Evolutionary conservation across 53 echinoderm and acorn worm genomes (phyloP).

Genomic region (Crossaster papposus): DNA sequence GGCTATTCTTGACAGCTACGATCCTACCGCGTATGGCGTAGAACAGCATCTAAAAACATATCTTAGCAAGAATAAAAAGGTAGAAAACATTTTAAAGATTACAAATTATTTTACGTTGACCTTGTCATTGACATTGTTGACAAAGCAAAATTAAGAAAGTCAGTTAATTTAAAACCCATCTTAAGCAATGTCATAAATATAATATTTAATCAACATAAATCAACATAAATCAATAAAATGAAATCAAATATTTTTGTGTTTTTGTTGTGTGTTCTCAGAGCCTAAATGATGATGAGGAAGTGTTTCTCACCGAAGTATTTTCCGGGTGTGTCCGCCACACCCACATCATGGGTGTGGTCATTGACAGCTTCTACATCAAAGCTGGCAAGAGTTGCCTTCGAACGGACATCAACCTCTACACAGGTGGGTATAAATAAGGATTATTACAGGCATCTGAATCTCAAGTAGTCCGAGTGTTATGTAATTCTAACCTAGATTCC

Average conservation of each 20-base stretch:
- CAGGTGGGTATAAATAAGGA: conserved; percentile 59
- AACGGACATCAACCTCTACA: conserved; percentile 93
- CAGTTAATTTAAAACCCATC: no score
- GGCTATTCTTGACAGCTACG: conserved; percentile 76
- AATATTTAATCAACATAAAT: no score
- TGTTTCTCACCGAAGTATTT: conserved; percentile 94
- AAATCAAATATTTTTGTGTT: background rate
- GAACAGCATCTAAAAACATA: conserved; percentile 79
- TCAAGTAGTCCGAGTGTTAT: no score
- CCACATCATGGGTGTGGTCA: conserved; percentile 87
- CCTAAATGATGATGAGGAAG: conserved; percentile 66
- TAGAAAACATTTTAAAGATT: no score
- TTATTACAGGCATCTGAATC: background rate
- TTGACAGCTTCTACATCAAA: conserved; percentile 80
- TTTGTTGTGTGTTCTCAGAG: conserved; percentile 33
- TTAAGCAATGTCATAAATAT: no score
- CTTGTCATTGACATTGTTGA: no score
- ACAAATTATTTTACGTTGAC: no score
- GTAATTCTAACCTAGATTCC: no score
- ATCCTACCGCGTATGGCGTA: conserved; percentile 74
- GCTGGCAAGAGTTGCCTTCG: conserved; percentile 90
- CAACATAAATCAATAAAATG: no score
- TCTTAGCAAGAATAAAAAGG: conserved; percentile 52
- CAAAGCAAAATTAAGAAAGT: no score
- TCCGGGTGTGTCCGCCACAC: conserved; percentile 93